Conservation (phyloP, 2,113 vertebrate genomes). For the Alaudala cheleensis region DNA sequence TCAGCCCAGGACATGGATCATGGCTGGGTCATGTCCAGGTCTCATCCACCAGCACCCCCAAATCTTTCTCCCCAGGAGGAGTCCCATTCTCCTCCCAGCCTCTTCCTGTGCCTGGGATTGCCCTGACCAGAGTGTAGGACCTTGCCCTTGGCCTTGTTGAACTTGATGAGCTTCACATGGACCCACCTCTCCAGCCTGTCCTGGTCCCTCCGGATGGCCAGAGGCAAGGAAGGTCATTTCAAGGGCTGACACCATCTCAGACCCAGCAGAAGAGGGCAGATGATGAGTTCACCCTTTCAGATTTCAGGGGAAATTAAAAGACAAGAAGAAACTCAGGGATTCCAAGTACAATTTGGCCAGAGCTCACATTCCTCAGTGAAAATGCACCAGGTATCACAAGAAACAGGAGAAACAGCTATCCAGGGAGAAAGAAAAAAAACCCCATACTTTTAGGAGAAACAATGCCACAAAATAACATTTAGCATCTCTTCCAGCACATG, state of each 20-base stretch:
- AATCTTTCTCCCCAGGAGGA: neutral
- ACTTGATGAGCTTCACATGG: neutral
- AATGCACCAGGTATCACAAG: neutral
- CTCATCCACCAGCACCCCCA: neutral
- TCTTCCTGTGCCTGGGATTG: neutral
- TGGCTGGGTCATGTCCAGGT: neutral
- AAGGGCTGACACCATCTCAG: neutral
- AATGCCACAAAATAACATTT: neutral
- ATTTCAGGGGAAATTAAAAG: neutral
- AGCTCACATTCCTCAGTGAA: neutral
- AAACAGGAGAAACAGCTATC: neutral
- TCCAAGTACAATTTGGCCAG: neutral
- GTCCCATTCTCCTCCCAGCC: no score
- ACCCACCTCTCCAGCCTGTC: neutral
- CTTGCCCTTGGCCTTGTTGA: neutral
- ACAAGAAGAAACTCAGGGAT: neutral
- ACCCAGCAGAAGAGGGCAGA: neutral
- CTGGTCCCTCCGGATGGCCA: neutral
- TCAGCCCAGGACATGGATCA: neutral
- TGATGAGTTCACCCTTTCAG: neutral
- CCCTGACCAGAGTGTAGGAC: neutral
- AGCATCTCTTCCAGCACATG: slow-evolving; percentile 7
- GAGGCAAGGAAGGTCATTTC: neutral
- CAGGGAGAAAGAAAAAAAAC: neutral
- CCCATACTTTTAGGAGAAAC: neutral